Base-by-base conservation (phyloP, 2,113 vertebrate species). In the Setophaga petechia region DNA sequence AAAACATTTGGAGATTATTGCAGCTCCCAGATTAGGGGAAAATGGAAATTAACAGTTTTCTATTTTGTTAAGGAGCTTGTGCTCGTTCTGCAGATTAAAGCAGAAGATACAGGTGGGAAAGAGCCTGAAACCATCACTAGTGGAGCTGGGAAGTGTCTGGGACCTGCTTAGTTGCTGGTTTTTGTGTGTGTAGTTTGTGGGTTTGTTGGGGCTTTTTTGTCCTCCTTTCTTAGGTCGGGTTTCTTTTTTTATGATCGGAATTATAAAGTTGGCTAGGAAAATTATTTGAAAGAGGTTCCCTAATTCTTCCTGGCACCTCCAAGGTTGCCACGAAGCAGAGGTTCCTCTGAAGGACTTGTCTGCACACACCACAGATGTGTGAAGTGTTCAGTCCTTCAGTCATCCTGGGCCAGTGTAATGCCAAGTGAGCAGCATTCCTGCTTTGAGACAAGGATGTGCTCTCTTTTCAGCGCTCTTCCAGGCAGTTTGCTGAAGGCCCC, bases 401-500 rank as follows among this genome's bases (percentile, higher is more conserved):
- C 23, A 0, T 2, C 2, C 44, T 22, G 41, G 12, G 2, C 35
- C 43, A 31, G 5, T 15, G 2, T 5, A 18, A 30, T 4, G 8
- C 16, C 2, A 8, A 33, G 23, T 6, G n/a, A 33, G 12, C 19
- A 19, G 19, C 5, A 2, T 39, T 19, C 35, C 55, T 84, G 43
- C 55, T 37, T 28, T 62, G 59, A 44, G 12, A 73, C 35, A 23
- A 66, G 41, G 31, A 44, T 47, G 44, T 79, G 2, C 44, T 35
- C 2, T 97, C 35, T 95, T 91, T 96, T 39, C 96, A 99, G 99
- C 98, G 99, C 27, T 99, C 99, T 73, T 99, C 98, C 39, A 98
- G 99, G 94, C 98, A 99, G 94, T 99, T 98, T 31, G 62, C 95
- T 54, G 99, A 99, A 30, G 99, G 99, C 10, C 99, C 99, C 28